Evolutionary conservation across 1,140 invertebrate genomes (phyloP).

Genomic region (Drosophila burlai): DNA sequence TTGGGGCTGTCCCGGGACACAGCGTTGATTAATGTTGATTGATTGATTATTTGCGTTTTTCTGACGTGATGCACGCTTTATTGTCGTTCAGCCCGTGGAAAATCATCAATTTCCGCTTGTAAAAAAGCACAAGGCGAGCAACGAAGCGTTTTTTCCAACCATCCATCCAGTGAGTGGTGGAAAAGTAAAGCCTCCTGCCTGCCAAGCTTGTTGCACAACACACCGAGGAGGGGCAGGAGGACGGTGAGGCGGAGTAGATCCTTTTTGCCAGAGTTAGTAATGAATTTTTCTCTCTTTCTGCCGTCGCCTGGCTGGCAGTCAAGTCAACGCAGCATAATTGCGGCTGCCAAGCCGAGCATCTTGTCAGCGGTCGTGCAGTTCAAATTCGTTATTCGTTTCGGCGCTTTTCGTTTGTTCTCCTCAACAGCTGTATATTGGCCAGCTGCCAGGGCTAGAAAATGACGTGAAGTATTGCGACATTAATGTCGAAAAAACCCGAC

Average conservation of each 20-base stretch:
- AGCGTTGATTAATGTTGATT: slow-evolving; percentile 82
- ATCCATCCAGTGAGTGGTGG: slow-evolving; percentile 35
- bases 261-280: slow-evolving; percentile 50
- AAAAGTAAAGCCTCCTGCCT: slow-evolving; percentile 46
- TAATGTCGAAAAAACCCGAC: slow-evolving; percentile 62
- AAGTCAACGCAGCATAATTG: slow-evolving; percentile 65
- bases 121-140: slow-evolving; percentile 77
- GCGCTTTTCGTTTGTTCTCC: slow-evolving; percentile 30
- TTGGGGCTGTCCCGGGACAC: slow-evolving; percentile 23
- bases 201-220: slow-evolving; percentile 39
- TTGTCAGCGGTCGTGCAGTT: slow-evolving; percentile 61
- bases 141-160: slow-evolving; percentile 36
- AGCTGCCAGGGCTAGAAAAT: slow-evolving; percentile 66
- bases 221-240: neutral
- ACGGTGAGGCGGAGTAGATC: neutral
- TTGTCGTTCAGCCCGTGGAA: slow-evolving; percentile 75
- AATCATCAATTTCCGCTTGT: slow-evolving; percentile 83
- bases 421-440: slow-evolving; percentile 54
- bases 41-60: slow-evolving; percentile 84
- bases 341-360: slow-evolving; percentile 61
- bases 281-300: slow-evolving; percentile 66
- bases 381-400: slow-evolving; percentile 33
- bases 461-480: slow-evolving; percentile 62
- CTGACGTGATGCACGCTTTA: slow-evolving; percentile 80
- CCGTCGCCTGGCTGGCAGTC: slow-evolving; percentile 38